A percentile compares a stretch with the other conserved stretches of the same genome.
These are phyloP conservation scores for Rhynchopsitta pachyrhyncha DNA, from an alignment of 2,113 vertebrate species.

Conservation along the genomic window DNA sequence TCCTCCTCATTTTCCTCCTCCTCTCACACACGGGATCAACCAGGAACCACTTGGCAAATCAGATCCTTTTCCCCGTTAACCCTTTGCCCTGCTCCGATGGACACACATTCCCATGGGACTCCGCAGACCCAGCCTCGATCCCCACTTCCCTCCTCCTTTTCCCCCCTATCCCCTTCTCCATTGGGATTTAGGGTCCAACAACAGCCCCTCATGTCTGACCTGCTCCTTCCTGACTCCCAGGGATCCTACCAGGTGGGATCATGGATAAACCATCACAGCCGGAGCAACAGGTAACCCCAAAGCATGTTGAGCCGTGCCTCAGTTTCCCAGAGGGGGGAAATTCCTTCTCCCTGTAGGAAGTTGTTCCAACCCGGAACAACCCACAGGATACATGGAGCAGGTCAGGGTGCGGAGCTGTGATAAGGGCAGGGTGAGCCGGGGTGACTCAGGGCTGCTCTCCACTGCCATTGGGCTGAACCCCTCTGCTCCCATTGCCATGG, in stretches of 20 bases:
- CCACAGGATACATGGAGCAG: rapidly evolving
- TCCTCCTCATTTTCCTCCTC: neutral
- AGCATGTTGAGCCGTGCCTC: neutral
- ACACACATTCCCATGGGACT: neutral
- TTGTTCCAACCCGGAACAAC: neutral
- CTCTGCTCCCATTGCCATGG: neutral
- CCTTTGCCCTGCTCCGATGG: neutral
- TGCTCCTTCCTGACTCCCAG: neutral
- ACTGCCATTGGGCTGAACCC: neutral
- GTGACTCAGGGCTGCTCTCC: neutral
- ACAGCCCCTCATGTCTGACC: rapidly evolving
- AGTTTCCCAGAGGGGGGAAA: neutral
- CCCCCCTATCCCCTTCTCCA: neutral
- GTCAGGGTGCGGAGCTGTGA: neutral
- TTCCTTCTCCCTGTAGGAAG: neutral
- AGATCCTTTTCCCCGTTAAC: neutral
- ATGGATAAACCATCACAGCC: rapidly evolving
- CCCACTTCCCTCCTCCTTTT: neutral
- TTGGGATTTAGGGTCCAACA: rapidly evolving
- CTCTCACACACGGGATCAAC: neutral
- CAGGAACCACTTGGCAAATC: neutral
- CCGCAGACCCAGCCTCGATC: neutral
- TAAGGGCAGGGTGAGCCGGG: neutral
- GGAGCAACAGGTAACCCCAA: neutral
- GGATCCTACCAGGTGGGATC: neutral